These are phyloP conservation scores for Chironomus tentans DNA, from an alignment of 2,888 invertebrate species.

Conservation along the genomic window DNA sequence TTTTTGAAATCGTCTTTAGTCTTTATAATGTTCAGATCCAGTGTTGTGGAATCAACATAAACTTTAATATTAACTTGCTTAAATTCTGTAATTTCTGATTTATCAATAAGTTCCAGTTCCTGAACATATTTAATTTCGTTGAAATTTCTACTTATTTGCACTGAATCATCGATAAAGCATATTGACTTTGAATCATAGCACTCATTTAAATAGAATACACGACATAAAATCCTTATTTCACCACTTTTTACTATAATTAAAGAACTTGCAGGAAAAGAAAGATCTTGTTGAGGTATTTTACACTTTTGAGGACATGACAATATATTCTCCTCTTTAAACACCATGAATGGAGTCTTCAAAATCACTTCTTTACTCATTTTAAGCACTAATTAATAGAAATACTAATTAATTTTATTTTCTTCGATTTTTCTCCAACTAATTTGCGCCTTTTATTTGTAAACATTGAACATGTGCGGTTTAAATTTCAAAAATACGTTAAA, in stretches of 20 bases:
- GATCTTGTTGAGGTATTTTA: background rate
- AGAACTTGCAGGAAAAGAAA: background rate
- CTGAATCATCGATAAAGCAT: constrained; percentile 6
- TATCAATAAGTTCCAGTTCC: background rate
- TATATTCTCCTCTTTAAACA: background rate
- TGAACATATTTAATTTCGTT: background rate
- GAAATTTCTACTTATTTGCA: background rate
- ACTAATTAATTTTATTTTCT: no score
- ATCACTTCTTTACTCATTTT: background rate
- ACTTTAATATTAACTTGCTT: background rate
- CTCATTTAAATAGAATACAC: constrained; percentile 3
- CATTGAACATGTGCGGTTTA: background rate
- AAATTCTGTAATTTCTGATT: background rate
- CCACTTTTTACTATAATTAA: background rate
- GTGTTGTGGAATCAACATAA: background rate
- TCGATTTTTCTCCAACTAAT: no score
- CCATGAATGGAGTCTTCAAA: background rate
- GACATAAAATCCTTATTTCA: background rate
- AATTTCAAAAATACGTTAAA: background rate
- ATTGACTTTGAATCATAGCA: background rate
- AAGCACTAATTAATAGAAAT: background rate
- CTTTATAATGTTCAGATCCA: background rate
- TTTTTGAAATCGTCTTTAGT: constrained; percentile 13
- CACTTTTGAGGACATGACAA: constrained; percentile 5
- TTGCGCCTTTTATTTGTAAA: no score